Base-by-base conservation (phyloP, 2,888 invertebrate species). In the Strigamia transsilvanica region DNA sequence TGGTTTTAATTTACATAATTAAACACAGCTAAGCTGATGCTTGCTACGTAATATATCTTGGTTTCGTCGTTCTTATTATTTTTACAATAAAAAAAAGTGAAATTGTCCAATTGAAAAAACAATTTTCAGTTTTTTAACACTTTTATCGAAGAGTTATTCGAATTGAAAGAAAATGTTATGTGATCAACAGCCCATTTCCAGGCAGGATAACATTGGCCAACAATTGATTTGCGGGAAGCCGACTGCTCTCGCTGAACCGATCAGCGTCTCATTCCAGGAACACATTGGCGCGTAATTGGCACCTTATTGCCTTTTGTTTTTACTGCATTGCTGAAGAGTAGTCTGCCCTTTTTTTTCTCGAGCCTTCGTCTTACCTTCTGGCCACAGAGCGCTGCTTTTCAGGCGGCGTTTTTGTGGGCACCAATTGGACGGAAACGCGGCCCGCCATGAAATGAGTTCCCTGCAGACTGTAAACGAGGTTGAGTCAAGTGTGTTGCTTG, bases 251-350 rank as follows among this genome's bases (percentile, higher is more conserved):
- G 51, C 51, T 15, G 18, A 51, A 18, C 18, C 51, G 51, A 51
- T 51, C 51, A 51, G 51, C 51, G 51, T 51, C 51, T 51, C 51
- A 51, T 51, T 51, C 12, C 51, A 6, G 18, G 15, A 15, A 51
- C 51, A 51, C 51, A 51, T 51, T 51, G 51, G n/a, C 51, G 18
- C 13, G 51, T 51, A 51, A 51, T 51, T 51, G 51, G 51, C 51
- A 51, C 51, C 51, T 51, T 51, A 51, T 51, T 51, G 51, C 51
- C 51, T 51, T 51, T 51, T 51, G 51, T 51, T 51, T 51, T 51
- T 51, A 51, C 51, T 51, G 51, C 51, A 51, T 51, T 51, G 51
- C 51, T 51, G 51, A 51, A 51, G n/a, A 51, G 51, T 51, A 18
- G 3, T 15, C 51, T 3, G 2, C 4, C 51, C 10, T 51, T 51